Percentiles rank a stretch among this genome's conserved stretches.
These are phyloP conservation scores for Exocentrus adspersus DNA, from an alignment of 2,888 invertebrate genomes.

Conservation along the genomic window DNA sequence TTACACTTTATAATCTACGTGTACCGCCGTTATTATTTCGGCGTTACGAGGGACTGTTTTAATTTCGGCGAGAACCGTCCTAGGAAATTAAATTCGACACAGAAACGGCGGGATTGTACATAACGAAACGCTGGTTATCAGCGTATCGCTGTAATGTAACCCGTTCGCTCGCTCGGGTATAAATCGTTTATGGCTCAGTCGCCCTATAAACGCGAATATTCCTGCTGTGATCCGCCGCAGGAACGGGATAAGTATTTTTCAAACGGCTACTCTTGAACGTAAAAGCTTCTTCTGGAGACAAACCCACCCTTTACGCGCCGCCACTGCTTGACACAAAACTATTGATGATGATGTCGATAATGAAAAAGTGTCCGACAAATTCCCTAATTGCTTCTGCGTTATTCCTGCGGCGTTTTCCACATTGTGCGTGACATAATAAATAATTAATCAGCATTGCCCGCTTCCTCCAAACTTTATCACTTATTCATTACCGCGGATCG, in stretches of 20 bases:
- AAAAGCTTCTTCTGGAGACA: too few relatives aligned
- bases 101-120: constrained; percentile 42
- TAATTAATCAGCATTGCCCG: background rate
- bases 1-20: constrained; percentile 53
- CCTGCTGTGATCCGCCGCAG: too few relatives aligned
- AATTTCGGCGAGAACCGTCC: constrained; percentile 42
- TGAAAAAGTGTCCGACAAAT: too few relatives aligned
- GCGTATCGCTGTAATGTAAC: constrained; percentile 35
- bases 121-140: constrained; percentile 41
- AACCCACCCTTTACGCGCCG: too few relatives aligned
- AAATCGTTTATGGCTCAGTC: constrained; percentile 39
- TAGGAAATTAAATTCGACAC: constrained; percentile 50
- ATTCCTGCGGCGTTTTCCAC: background rate
- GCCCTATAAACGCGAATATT: background rate
- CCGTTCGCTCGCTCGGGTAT: constrained; percentile 28
- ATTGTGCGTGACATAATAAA: background rate
- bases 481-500: constrained; percentile 14
- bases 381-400: too few relatives aligned
- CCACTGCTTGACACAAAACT: too few relatives aligned
- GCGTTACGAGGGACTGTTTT: constrained; percentile 47
- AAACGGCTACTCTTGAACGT: too few relatives aligned
- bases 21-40: constrained; percentile 44
- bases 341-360: too few relatives aligned
- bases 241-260: too few relatives aligned
- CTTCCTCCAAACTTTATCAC: background rate